Conservation (phyloP, 1,140 invertebrate genomes). For the Drosophila athabasca region DNA sequence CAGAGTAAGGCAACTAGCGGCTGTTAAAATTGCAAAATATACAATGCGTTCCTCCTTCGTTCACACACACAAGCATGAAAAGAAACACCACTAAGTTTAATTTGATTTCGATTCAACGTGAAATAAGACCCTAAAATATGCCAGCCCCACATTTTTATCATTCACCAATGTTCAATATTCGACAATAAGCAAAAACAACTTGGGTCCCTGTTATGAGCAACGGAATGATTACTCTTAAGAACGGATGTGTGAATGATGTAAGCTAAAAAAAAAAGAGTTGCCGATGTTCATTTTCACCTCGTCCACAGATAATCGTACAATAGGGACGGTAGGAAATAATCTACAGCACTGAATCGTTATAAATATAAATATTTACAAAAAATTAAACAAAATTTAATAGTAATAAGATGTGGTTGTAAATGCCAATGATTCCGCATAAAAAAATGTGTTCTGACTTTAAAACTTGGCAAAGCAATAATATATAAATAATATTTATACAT, state of each 20-base stretch:
- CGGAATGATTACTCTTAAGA: conserved; percentile 34
- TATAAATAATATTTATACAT: too few species aligned
- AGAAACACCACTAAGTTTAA: conserved; percentile 70
- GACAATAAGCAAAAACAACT: neutral
- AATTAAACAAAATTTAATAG: too few species aligned
- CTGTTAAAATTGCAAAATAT: conserved; percentile 81
- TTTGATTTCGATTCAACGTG: conserved; percentile 77
- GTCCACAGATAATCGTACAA: conserved; percentile 67
- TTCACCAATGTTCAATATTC: conserved; percentile 32
- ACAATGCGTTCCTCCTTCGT: conserved; percentile 79
- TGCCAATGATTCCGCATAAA: too few species aligned
- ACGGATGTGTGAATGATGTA: conserved; percentile 57
- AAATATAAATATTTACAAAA: too few species aligned
- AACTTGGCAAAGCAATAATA: too few species aligned
- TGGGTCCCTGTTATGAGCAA: conserved; percentile 6
- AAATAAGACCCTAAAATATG: conserved; percentile 48
- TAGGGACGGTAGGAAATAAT: conserved; percentile 49
- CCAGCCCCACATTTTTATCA: conserved; percentile 51
- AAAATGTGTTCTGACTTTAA: too few species aligned
- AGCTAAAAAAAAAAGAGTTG: conserved; percentile 56
- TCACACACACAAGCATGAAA: conserved; percentile 43
- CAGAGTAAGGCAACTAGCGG: conserved; percentile 76
- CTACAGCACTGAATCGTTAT: conserved; percentile 4
- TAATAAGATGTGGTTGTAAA: too few species aligned
- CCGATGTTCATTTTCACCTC: conserved; percentile 76